Evolutionary conservation across 2,113 vertebrate species (phyloP), one percentile per base, ranked within the genome.

Genomic region (Trinectes maculatus): DNA sequence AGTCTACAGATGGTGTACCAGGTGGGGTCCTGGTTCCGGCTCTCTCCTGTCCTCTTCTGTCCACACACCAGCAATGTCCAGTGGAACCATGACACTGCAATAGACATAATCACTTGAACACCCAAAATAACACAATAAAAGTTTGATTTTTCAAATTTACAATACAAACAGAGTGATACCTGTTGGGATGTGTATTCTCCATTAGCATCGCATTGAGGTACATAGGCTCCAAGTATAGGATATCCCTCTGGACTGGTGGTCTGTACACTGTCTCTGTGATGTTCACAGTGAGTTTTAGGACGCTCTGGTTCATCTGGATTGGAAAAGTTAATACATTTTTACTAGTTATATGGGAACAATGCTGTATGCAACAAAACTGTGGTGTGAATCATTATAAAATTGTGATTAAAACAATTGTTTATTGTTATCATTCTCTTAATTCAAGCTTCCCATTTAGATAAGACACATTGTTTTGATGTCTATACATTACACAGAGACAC

Each of bases 1-100:
- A 96, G 76, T 82, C 87, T 0, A 78, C 80, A 0, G 53, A 63
- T 0, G 84, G 44, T 15, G 79, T 42, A 47, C 93, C 92, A 0
- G 93, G 90, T 0, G 85, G 63, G 0, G 87, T 93, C 47, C 90
- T 87, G 0, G 93, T 96, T 19, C 94, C 94, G 0, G 89, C 63
- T 34, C 92, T 87, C 74, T 96, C 94, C 36, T 90, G 89, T 25
- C 95, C 95, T 0, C 77, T 51, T 0, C 2, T 18, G 2, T 94
- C 91, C 79, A 98, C 95, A 0, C 95, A 96, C 95, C 95, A 96
- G 77, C 95, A 96, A 60, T 95, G 49, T 44, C 95, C 95, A 0
- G 89, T 91, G 57, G 92, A 92, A 7, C 89, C 46, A 1, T 86
- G 82, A 4, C 86, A 86, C 87, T 89, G 21, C 18, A 46, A 57